Base-by-base conservation (phyloP, 2,113 vertebrate genomes). In the Plestiodon gilberti region DNA sequence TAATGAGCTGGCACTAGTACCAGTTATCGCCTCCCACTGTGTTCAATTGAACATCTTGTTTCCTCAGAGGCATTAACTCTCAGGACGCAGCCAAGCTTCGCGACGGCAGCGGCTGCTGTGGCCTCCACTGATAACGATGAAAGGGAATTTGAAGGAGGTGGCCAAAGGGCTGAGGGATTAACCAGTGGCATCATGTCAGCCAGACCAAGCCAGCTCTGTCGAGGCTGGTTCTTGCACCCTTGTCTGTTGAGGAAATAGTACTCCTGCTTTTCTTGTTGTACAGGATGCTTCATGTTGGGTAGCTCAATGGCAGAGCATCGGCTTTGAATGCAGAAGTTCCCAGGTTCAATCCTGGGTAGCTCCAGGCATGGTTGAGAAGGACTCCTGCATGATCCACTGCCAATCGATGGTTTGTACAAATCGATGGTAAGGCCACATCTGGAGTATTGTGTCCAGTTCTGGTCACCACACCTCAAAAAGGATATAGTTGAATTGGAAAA, bases 41-140 rank as follows among this genome's bases (percentile, higher is more conserved):
- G 67, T 71, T 71, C 65, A 71, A 59, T 82, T 57, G 81, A 82
- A 82, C 81, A 71, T 57, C 67, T 38, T 82, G 81, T 82, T 71
- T 82, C 81, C 65, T 57, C 67, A 13, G 48, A 70, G 81, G 81
- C 48, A 35, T 82, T 82, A 82, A 82, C n/a, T 59, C 81, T 82
- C 67, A 11, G 81, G 81, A 82, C 0, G 65, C 81, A 71, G 48
- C 81, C 81, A 38, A 35, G 65, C 81, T 82, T 38, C 71, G 48
- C 57, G 65, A 35, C 30, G 18, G 62, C 62, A 11, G 64, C 10
- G 3, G 52, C 57, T 33, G 81, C 65, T 10, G 11, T 7, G 43
- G 81, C 48, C n/a, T 55, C 48, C 1, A 17, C 81, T 25, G 81
- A 82, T 82, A 70, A 71, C 55, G 48, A 59, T 59, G 81, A 82